A percentile compares a stretch with the other conserved stretches of the same genome.
Evolutionary conservation across 2,888 invertebrate species (phyloP).

Genomic region (Tinea semifulvella): DNA sequence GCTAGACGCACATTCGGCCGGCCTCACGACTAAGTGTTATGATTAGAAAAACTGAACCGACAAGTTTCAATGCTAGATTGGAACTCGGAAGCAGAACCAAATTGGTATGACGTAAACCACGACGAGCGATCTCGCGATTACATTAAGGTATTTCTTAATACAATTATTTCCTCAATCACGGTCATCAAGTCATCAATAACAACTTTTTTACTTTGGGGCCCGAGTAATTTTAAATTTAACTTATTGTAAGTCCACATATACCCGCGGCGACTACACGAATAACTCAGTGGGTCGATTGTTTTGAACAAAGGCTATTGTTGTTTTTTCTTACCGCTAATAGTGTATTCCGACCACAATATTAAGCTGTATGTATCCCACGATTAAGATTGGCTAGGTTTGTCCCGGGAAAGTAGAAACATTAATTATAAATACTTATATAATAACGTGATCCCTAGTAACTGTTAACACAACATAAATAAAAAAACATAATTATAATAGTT

Average conservation of each 20-base stretch:
- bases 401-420: conserved; percentile 23
- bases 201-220: conserved; percentile 3
- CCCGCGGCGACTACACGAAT: conserved; percentile 39
- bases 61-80: conserved; percentile 40
- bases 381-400: conserved; percentile 15
- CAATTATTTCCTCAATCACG: conserved; percentile 1
- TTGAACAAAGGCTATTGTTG: conserved; percentile 58
- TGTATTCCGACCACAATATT: conserved; percentile 7
- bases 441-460: too few species aligned
- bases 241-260: conserved; percentile 29
- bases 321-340: conserved; percentile 42
- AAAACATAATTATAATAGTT: too few species aligned
- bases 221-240: conserved; percentile 9
- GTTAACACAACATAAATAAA: conserved; percentile 1
- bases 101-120: conserved; percentile 42
- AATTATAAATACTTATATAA: background rate
- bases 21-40: conserved; percentile 34
- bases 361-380: conserved; percentile 31
- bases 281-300: conserved; percentile 42
- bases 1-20: background rate
- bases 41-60: conserved; percentile 47
- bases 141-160: conserved; percentile 9
- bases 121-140: conserved; percentile 6
- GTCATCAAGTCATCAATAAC: background rate
- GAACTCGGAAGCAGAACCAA: conserved; percentile 27